Evolutionary conservation across 2,888 invertebrate species (phyloP).

Genomic region (Argynnis bischoffii): DNA sequence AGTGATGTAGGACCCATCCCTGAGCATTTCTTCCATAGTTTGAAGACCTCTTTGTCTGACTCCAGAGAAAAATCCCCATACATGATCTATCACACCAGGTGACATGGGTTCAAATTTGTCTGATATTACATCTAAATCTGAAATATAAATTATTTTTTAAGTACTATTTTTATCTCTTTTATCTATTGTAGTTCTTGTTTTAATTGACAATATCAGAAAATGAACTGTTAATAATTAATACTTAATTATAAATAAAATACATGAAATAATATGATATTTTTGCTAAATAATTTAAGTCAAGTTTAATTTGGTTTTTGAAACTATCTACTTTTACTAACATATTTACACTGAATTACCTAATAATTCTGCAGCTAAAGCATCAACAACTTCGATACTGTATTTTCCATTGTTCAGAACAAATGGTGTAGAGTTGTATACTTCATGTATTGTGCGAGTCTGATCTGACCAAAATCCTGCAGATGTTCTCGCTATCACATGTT

Average conservation of each 20-base stretch:
- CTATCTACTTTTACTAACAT: no score
- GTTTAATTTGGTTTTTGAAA: no score
- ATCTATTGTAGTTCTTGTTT: background rate
- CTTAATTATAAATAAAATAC: background rate
- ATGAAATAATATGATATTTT: no score
- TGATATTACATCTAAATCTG: constrained; percentile 90
- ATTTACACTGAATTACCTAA: constrained; percentile 63
- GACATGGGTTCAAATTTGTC: constrained; percentile 91
- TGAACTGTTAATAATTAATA: background rate
- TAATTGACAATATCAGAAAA: background rate
- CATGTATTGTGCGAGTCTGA: constrained; percentile 89
- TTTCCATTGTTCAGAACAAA: constrained; percentile 86
- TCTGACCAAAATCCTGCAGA: constrained; percentile 94
- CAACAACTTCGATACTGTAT: constrained; percentile 87
- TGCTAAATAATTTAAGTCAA: no score
- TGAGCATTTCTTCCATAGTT: constrained; percentile 92
- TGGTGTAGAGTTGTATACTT: constrained; percentile 90
- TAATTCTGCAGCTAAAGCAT: constrained; percentile 88
- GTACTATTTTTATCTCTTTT: background rate
- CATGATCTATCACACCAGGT: constrained; percentile 88
- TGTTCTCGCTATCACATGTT: constrained; percentile 91
- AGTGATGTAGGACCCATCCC: constrained; percentile 90
- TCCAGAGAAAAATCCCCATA: constrained; percentile 93
- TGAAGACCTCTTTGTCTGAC: constrained; percentile 92
- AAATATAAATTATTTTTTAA: constrained; percentile 6